Conservation (phyloP, 2,888 invertebrate species). For the Oasisia sp. region DNA sequence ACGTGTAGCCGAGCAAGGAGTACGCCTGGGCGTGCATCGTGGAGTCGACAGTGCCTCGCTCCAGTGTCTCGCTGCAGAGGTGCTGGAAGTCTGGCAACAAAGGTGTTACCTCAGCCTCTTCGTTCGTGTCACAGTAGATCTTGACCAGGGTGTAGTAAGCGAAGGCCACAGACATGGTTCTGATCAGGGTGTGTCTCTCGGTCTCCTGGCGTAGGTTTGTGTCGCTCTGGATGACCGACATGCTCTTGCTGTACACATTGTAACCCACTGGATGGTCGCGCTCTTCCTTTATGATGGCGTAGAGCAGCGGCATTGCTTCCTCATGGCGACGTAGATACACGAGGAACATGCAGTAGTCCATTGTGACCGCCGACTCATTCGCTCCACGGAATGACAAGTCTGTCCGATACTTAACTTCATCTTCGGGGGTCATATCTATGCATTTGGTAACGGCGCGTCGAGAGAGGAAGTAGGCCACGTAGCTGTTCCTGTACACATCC, state of each 20-base stretch:
- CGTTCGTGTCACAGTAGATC: neutral
- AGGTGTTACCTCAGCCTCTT: neutral
- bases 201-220: neutral
- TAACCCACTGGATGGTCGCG: neutral
- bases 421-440: neutral
- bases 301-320: neutral
- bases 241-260: neutral
- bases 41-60: neutral
- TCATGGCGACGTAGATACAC: neutral
- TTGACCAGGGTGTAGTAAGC: neutral
- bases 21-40: neutral
- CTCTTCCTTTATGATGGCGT: neutral
- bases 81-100: neutral
- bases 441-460: neutral
- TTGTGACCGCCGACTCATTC: neutral
- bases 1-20: neutral
- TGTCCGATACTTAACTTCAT: neutral
- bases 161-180: slow-evolving; percentile 4
- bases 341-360: neutral
- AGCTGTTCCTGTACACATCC: neutral
- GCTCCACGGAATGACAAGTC: neutral
- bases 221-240: neutral
- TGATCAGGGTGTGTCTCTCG: neutral
- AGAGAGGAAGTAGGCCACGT: neutral
- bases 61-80: neutral